Conservation (phyloP, 2,797 vertebrate species). For the Malacoctenus gilli region DNA sequence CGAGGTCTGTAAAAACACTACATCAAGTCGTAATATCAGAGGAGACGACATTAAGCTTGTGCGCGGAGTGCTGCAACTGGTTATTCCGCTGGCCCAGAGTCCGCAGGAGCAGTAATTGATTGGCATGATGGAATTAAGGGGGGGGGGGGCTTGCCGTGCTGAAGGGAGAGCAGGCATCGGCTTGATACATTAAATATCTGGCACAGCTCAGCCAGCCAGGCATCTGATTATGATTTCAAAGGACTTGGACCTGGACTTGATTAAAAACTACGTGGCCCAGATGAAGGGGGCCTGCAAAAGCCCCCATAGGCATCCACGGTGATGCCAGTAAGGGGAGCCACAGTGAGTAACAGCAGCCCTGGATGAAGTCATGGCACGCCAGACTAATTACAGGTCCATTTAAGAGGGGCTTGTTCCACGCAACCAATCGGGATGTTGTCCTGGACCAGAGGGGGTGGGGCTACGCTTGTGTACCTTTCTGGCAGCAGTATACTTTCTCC, state of each 20-base stretch:
- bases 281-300: conserved; percentile 57
- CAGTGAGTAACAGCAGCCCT: conserved; percentile 40
- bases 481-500: not conserved
- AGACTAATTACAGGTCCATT: conserved; percentile 50
- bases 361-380: conserved; percentile 63
- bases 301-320: conserved; percentile 47
- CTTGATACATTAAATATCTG: conserved; percentile 70
- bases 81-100: conserved; percentile 57
- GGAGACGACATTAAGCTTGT: conserved; percentile 38
- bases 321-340: conserved; percentile 54
- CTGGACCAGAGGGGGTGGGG: conserved; percentile 16
- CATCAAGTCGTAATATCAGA: conserved; percentile 45
- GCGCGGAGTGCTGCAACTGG: conserved; percentile 44
- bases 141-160: conserved; percentile 55
- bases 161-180: conserved; percentile 60
- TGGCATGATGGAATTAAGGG: conserved; percentile 70
- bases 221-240: conserved; percentile 80
- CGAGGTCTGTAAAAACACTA: conserved; percentile 47
- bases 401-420: conserved; percentile 35
- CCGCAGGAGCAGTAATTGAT: conserved; percentile 67
- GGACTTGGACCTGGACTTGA: conserved; percentile 69
- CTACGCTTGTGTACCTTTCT: conserved; percentile 9
- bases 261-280: conserved; percentile 65
- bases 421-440: conserved; percentile 48
- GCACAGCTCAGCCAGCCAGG: conserved; percentile 58